Conservation (phyloP, 1,140 invertebrate species). For the Cataglyphis hispanica region DNA sequence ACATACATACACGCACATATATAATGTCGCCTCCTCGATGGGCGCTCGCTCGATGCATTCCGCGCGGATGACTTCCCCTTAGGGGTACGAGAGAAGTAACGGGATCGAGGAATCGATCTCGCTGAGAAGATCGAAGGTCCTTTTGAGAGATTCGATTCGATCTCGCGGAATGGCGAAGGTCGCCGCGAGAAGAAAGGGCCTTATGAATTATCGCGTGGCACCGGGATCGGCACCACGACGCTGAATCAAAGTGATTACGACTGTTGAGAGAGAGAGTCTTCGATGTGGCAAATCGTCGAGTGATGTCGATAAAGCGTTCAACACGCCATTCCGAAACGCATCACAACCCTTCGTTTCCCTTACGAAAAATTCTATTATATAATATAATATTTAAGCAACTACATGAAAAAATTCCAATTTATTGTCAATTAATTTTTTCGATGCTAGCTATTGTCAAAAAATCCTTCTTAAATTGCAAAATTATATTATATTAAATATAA, state of each 20-base stretch:
- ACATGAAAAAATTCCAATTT: background rate
- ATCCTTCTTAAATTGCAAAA: background rate
- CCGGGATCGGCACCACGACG: slow-evolving; percentile 14
- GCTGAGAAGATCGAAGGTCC: slow-evolving; percentile 68
- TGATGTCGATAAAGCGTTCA: slow-evolving; percentile 21
- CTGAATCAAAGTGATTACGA: slow-evolving; percentile 36
- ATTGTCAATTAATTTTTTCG: background rate
- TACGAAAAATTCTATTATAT: background rate
- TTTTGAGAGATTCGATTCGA: slow-evolving; percentile 70
- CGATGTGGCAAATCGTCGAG: slow-evolving; percentile 9
- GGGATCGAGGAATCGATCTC: slow-evolving; percentile 68
- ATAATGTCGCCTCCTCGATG: slow-evolving; percentile 28
- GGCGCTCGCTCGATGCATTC: slow-evolving; percentile 63
- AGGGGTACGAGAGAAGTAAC: slow-evolving; percentile 65
- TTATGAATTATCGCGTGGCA: slow-evolving; percentile 67
- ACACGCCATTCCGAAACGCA: background rate
- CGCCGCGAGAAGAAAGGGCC: slow-evolving; percentile 57
- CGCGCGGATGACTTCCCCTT: slow-evolving; percentile 47
- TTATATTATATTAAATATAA: no score
- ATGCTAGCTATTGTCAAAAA: background rate
- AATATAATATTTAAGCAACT: background rate
- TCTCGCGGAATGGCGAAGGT: slow-evolving; percentile 73
- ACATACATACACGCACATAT: slow-evolving; percentile 1
- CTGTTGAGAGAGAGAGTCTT: background rate
- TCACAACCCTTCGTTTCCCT: background rate